Evolutionary conservation across 2,113 vertebrate genomes (phyloP).

Genomic region (Petrocephalus zakoni): DNA sequence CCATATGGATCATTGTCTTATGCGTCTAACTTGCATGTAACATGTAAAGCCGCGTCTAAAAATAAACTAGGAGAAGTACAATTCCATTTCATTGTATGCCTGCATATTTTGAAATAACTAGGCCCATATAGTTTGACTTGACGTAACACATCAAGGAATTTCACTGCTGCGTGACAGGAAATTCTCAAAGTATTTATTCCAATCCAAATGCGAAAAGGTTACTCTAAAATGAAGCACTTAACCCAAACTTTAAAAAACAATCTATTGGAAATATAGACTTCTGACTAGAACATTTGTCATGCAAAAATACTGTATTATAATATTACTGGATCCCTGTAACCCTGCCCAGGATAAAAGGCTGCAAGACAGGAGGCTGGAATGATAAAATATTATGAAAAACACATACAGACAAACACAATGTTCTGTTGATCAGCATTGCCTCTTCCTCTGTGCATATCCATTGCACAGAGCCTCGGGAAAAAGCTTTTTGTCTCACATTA

Average conservation of each 20-base stretch:
- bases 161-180: neutral
- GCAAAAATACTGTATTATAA: neutral
- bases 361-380: neutral
- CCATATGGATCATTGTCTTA: neutral
- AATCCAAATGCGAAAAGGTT: neutral
- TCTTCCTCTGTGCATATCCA: neutral
- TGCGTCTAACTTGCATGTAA: neutral
- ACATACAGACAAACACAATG: neutral
- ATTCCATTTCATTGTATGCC: neutral
- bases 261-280: neutral
- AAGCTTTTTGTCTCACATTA: neutral
- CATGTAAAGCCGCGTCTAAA: neutral
- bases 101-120: neutral
- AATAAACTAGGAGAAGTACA: neutral
- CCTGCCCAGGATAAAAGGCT: neutral
- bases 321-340: neutral
- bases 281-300: neutral
- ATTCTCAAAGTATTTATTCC: neutral
- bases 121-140: neutral
- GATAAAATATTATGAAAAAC: neutral
- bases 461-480: neutral
- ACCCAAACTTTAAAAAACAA: neutral
- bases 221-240: neutral
- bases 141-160: neutral
- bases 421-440: neutral